Evolutionary conservation across 2,113 vertebrate genomes (phyloP).

Genomic region (Dascyllus trimaculatus): DNA sequence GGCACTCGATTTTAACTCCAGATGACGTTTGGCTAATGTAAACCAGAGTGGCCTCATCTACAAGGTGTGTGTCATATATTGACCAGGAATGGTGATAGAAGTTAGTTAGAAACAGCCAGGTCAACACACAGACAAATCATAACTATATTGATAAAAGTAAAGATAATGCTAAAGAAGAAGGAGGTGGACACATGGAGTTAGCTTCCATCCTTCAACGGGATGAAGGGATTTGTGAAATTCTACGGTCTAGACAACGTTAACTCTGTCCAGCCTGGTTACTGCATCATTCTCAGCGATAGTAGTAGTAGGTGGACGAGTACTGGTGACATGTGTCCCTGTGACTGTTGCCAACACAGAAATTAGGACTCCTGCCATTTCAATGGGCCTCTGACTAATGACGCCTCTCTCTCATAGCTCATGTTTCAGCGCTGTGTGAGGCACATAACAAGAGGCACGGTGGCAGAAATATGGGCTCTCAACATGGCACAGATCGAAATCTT

Average conservation of each 20-base stretch:
- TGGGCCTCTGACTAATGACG: conserved; percentile 56
- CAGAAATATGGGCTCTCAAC: conserved; percentile 35
- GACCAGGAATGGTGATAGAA: conserved; percentile 5
- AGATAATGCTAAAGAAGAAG: not conserved
- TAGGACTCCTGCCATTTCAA: conserved; percentile 64
- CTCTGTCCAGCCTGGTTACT: not conserved
- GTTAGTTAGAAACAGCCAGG: not conserved
- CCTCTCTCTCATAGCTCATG: conserved; percentile 39
- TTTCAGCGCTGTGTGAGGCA: conserved; percentile 45
- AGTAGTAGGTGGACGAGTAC: conserved; percentile 52
- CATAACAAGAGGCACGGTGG: conserved; percentile 25
- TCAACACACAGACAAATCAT: too few species aligned
- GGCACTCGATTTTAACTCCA: conserved; percentile 32
- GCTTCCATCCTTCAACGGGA: not conserved
- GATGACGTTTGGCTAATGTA: conserved; percentile 42
- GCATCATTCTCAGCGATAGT: conserved; percentile 23
- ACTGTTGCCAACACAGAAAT: conserved; percentile 64
- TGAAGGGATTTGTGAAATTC: not conserved
- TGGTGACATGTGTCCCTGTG: conserved; percentile 50
- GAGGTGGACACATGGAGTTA: not conserved
- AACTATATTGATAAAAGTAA: not conserved
- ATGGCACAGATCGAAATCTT: conserved; percentile 35
- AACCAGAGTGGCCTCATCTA: conserved; percentile 24
- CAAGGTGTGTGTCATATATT: conserved; percentile 8
- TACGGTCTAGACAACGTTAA: not conserved